phyloP scores from a whole-genome alignment of 2,888 invertebrate species.

The Troides helena region DNA sequence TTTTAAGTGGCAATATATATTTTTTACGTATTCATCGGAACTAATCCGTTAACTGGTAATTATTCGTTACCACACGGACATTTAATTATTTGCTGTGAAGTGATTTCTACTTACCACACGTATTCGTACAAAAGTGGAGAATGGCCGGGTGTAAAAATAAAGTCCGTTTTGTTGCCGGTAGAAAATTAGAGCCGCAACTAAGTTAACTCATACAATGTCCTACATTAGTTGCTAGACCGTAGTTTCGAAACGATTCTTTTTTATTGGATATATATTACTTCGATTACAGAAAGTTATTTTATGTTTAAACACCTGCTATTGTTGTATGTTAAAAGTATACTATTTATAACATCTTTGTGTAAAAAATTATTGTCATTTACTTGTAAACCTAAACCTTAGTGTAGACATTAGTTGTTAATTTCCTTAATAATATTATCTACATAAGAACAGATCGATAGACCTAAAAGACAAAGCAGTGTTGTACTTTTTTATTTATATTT shows the following conservation, averaged over 20 bases:
- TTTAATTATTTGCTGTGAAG: conserved; percentile 29
- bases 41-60: conserved; percentile 29
- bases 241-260: neutral
- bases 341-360: too few relatives aligned
- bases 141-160: conserved; percentile 5
- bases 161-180: conserved; percentile 6
- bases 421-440: too few relatives aligned
- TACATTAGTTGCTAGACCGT: conserved; percentile 8
- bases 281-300: neutral
- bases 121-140: conserved; percentile 12
- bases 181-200: conserved; percentile 12
- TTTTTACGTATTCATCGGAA: conserved; percentile 25
- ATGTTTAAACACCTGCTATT: neutral
- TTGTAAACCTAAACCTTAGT: too few relatives aligned
- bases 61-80: conserved; percentile 25
- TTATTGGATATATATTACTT: neutral
- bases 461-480: too few relatives aligned
- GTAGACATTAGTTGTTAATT: too few relatives aligned
- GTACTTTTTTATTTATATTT: too few relatives aligned
- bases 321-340: too few relatives aligned
- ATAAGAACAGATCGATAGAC: too few relatives aligned
- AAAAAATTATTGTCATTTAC: too few relatives aligned
- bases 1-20: conserved; percentile 30
- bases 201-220: conserved; percentile 6
- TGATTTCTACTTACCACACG: conserved; percentile 22